A percentile compares a stretch with the other conserved stretches of the same genome.
Evolutionary conservation across 1,140 invertebrate genomes (phyloP).

Genomic region (Pseudomyrmex flavicornis): DNA sequence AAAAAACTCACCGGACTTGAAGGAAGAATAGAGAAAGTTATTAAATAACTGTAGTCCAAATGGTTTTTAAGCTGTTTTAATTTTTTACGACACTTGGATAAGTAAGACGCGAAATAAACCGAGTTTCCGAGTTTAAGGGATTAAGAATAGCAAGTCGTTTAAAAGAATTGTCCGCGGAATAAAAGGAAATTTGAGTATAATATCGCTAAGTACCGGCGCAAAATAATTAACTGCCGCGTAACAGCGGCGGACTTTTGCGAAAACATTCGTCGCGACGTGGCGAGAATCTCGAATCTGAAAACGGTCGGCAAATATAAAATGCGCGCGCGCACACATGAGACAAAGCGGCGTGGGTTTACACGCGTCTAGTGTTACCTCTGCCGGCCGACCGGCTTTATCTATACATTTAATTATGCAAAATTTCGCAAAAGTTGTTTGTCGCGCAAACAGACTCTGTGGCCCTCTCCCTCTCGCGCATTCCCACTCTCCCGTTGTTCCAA

Average conservation of each 20-base stretch:
- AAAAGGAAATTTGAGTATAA: slow-evolving; percentile 14
- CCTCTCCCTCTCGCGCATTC: not conserved
- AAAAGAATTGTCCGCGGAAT: not conserved
- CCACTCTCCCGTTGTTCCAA: not conserved
- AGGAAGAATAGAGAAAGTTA: slow-evolving; percentile 34
- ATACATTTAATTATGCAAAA: slow-evolving; percentile 54
- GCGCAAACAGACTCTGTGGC: slow-evolving; percentile 28
- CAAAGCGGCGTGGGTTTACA: slow-evolving; percentile 11
- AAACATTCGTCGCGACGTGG: not conserved
- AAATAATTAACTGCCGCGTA: slow-evolving; percentile 28
- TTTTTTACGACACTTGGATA: not conserved
- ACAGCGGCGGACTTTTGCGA: slow-evolving; percentile 1
- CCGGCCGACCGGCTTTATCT: not conserved
- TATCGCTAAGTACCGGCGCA: slow-evolving; percentile 10
- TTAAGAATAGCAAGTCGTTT: not conserved
- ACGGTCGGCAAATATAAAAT: slow-evolving; percentile 14
- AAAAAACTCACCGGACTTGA: slow-evolving; percentile 57
- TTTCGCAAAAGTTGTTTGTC: slow-evolving; percentile 30
- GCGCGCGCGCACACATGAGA: slow-evolving; percentile 3
- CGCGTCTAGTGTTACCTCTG: not conserved
- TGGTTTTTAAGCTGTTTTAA: not conserved
- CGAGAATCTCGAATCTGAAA: slow-evolving; percentile 47
- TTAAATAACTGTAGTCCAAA: slow-evolving; percentile 11
- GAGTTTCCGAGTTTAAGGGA: slow-evolving; percentile 15
- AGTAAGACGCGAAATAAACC: not conserved